phyloP scores from a whole-genome alignment of 2,797 vertebrate species.

The Ptychobarbus kaznakovi region DNA sequence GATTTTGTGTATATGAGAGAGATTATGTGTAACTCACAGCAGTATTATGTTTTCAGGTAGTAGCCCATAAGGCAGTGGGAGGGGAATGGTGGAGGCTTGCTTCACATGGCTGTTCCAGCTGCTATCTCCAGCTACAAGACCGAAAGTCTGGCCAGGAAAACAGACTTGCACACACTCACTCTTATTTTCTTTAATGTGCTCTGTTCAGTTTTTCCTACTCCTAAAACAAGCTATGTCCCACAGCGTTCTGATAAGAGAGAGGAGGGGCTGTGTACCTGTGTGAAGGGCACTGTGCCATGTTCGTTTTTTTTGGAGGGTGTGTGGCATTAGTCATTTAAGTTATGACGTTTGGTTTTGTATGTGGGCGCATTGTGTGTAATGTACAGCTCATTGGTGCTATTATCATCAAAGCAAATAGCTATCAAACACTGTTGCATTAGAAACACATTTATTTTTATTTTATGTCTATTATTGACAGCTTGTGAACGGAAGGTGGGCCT shows the following conservation, averaged over 20 bases:
- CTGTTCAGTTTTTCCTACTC: constrained; percentile 64
- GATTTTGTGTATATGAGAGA: constrained; percentile 11
- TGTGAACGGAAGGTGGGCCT: constrained; percentile 15
- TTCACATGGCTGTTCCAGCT: constrained; percentile 75
- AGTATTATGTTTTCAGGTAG: constrained; percentile 43
- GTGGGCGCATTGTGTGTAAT: neutral
- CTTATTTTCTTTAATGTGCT: constrained; percentile 69
- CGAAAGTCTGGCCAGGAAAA: constrained; percentile 65
- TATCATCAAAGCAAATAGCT: constrained; percentile 9
- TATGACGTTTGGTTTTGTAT: neutral
- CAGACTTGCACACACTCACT: constrained; percentile 57
- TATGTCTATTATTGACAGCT: neutral
- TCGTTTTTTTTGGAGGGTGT: neutral
- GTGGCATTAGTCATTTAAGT: constrained; percentile 29
- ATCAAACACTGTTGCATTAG: constrained; percentile 20
- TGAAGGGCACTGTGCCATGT: constrained; percentile 30
- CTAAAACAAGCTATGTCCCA: constrained; percentile 64
- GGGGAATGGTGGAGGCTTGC: constrained; percentile 63
- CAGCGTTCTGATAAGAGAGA: constrained; percentile 70
- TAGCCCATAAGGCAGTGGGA: constrained; percentile 51
- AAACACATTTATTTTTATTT: neutral
- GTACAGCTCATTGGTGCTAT: neutral
- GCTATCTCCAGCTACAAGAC: constrained; percentile 70
- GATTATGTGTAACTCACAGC: constrained; percentile 26
- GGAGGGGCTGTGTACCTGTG: constrained; percentile 48